Conservation (phyloP, 2,113 vertebrate species). For the Hemicordylus capensis region DNA sequence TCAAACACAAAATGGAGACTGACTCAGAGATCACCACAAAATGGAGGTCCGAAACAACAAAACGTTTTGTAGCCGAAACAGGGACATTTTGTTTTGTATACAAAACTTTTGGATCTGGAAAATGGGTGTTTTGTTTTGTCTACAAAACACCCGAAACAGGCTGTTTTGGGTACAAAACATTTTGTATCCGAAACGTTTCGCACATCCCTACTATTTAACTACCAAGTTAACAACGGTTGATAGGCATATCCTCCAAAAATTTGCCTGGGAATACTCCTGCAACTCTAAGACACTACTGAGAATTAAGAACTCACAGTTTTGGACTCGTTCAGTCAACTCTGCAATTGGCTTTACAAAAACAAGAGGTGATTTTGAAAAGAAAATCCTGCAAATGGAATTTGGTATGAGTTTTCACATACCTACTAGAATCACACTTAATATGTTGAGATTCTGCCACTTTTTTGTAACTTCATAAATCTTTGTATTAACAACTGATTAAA, state of each 20-base stretch:
- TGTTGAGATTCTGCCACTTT: neutral
- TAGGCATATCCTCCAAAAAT: neutral
- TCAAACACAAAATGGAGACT: no score
- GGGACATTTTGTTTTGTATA: no score
- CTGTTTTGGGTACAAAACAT: no score
- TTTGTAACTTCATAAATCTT: neutral
- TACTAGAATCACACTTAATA: neutral
- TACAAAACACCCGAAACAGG: no score
- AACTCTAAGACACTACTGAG: neutral
- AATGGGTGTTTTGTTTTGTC: no score
- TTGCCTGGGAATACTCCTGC: neutral
- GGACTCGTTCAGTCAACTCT: neutral
- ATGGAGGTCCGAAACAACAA: no score
- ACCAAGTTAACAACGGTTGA: neutral
- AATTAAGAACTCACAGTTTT: neutral
- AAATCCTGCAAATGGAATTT: neutral
- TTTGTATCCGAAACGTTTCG: no score
- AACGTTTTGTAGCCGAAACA: no score
- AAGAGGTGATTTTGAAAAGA: neutral
- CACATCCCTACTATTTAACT: no score
- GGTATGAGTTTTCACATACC: neutral
- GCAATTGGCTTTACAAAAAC: neutral
- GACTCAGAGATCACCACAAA: no score
- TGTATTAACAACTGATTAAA: neutral
- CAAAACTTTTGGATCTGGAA: no score